Evolutionary conservation across 2,888 invertebrate genomes (phyloP).

Genomic region (Eudiplozoon nipponicum): DNA sequence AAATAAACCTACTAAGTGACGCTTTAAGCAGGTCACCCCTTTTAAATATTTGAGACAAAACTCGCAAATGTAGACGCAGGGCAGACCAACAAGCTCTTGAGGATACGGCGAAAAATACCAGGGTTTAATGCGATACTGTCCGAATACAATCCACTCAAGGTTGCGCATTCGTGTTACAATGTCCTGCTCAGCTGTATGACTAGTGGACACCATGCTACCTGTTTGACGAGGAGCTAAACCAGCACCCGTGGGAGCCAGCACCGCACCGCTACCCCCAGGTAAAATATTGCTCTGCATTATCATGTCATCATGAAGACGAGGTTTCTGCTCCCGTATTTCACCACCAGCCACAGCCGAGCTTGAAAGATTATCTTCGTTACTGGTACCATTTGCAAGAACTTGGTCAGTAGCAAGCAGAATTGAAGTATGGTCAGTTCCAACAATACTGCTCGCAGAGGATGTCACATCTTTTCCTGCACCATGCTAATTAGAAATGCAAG

Average conservation of each 20-base stretch:
- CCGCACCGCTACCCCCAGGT: neutral
- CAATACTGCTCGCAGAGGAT: no score
- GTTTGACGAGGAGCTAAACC: conserved; percentile 39
- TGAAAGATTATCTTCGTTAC: conserved; percentile 5
- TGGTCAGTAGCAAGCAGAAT: no score
- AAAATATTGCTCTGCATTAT: no score
- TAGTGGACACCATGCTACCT: conserved; percentile 62
- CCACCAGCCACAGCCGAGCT: neutral
- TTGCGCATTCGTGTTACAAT: conserved; percentile 93
- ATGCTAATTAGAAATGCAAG: no score
- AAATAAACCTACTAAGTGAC: conserved; percentile 52
- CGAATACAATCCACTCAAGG: conserved; percentile 79
- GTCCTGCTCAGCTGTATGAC: conserved; percentile 42
- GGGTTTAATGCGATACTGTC: conserved; percentile 62
- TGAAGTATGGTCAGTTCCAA: no score
- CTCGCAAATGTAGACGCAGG: conserved; percentile 69
- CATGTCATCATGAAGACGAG: neutral
- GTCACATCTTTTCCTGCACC: no score
- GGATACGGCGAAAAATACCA: conserved; percentile 99
- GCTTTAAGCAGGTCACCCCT: conserved; percentile 63
- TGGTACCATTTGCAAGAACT: no score
- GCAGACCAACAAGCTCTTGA: conserved; percentile 28
- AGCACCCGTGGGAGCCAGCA: conserved; percentile 2
- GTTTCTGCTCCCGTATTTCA: neutral
- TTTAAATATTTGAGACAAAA: conserved; percentile 87